phyloP scores from a whole-genome alignment of 2,113 vertebrate genomes.

The Etia nguti region DNA sequence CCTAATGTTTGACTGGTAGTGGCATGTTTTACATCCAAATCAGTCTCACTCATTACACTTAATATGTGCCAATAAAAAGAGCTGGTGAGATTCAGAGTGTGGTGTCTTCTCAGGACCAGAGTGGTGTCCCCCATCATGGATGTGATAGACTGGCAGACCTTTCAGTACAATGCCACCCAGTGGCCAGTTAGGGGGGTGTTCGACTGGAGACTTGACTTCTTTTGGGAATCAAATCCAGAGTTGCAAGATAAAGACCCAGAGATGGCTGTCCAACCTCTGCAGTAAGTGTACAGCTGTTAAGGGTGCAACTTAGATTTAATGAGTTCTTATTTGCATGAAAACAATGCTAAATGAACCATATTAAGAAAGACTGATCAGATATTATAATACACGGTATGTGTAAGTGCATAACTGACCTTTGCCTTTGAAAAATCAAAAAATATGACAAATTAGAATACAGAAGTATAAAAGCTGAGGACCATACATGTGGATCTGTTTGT shows the following conservation, averaged over 20 bases:
- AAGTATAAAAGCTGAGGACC: neutral
- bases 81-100: neutral
- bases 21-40: neutral
- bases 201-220: slow-evolving; percentile 86
- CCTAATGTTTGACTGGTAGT: neutral
- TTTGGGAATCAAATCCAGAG: slow-evolving; percentile 76
- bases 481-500: neutral
- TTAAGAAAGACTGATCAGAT: neutral
- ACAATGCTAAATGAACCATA: neutral
- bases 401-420: neutral
- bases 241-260: slow-evolving; percentile 65
- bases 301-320: neutral
- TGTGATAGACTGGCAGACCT: slow-evolving; percentile 82
- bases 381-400: neutral
- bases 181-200: slow-evolving; percentile 77
- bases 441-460: neutral
- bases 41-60: neutral
- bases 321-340: neutral
- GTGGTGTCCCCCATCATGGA: slow-evolving; percentile 85
- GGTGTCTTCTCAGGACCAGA: slow-evolving; percentile 70
- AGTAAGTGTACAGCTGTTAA: slow-evolving; percentile 63
- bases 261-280: slow-evolving; percentile 76
- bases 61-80: neutral
- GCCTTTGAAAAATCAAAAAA: neutral
- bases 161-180: slow-evolving; percentile 77